These are phyloP conservation scores for Diplazon laetatorius DNA, from an alignment of 2,888 invertebrate genomes.

Conservation along the genomic window DNA sequence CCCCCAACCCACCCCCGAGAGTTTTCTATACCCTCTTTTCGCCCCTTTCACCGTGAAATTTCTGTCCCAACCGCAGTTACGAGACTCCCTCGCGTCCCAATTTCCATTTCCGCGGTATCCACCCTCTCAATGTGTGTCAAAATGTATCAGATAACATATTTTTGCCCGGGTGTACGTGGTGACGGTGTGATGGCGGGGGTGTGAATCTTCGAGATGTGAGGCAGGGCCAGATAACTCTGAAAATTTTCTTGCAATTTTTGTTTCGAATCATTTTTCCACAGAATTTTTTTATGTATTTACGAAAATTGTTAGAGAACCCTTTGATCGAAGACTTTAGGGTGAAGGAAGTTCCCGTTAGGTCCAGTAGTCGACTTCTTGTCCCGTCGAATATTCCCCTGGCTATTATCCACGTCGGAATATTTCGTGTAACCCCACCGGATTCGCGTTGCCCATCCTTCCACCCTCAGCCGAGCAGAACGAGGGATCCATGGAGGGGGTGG, in stretches of 20 bases:
- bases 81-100: conserved; percentile 22
- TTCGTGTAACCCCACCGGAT: not conserved
- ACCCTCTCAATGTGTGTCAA: conserved; percentile 19
- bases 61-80: conserved; percentile 38
- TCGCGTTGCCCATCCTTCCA: not conserved
- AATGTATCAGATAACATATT: conserved; percentile 37
- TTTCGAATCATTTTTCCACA: not conserved
- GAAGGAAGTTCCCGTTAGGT: not conserved
- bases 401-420: conserved; percentile 2
- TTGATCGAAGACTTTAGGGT: not conserved
- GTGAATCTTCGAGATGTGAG: not conserved
- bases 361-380: not conserved
- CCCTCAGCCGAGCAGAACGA: not conserved
- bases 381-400: conserved; percentile 9
- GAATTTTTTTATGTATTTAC: no score
- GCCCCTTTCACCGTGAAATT: conserved; percentile 27
- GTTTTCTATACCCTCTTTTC: not conserved
- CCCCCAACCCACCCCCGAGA: not conserved
- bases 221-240: not conserved
- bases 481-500: no score
- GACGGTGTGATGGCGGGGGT: not conserved
- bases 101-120: conserved; percentile 19
- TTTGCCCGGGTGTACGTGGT: not conserved
- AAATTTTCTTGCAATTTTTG: not conserved
- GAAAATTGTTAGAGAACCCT: no score